Conservation (phyloP, 2,797 vertebrate species). For the Austrolebias charrua region DNA sequence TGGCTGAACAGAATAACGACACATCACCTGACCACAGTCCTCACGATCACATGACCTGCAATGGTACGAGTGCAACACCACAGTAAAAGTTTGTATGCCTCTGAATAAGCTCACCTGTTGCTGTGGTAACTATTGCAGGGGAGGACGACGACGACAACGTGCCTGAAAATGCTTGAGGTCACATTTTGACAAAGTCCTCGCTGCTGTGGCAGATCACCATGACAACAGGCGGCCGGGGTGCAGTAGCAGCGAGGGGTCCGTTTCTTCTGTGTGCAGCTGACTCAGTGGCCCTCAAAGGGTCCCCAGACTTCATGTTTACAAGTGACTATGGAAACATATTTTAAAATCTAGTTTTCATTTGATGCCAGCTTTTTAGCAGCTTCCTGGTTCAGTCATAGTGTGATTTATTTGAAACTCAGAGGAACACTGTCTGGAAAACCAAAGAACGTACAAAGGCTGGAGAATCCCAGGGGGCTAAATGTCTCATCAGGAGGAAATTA, state of each 20-base stretch:
- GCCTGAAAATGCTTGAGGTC: slow-evolving; percentile 66
- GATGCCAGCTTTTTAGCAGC: slow-evolving; percentile 44
- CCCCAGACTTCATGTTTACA: slow-evolving; percentile 48
- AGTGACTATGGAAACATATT: slow-evolving; percentile 35
- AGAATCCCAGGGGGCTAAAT: neutral
- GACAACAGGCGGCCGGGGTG: slow-evolving; percentile 27
- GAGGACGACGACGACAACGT: slow-evolving; percentile 42
- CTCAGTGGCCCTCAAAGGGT: slow-evolving; percentile 23
- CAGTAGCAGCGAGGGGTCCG: slow-evolving; percentile 33
- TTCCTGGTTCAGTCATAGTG: slow-evolving; percentile 29
- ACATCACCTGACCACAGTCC: slow-evolving; percentile 30
- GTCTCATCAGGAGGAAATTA: slow-evolving; percentile 2
- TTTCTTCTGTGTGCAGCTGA: slow-evolving; percentile 44
- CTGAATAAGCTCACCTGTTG: slow-evolving; percentile 20
- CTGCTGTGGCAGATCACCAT: slow-evolving; percentile 41
- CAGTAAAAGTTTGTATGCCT: neutral
- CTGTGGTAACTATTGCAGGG: slow-evolving; percentile 52
- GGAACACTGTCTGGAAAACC: slow-evolving; percentile 17
- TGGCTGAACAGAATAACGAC: slow-evolving; percentile 27
- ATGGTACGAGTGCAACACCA: slow-evolving; percentile 56
- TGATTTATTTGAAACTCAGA: slow-evolving; percentile 39
- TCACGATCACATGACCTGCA: slow-evolving; percentile 68
- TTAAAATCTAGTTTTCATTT: slow-evolving; percentile 28
- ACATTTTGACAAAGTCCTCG: slow-evolving; percentile 5
- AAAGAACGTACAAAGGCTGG: neutral